Base-by-base conservation (phyloP, 2,113 vertebrate species). In the Odocoileus hemionus region DNA sequence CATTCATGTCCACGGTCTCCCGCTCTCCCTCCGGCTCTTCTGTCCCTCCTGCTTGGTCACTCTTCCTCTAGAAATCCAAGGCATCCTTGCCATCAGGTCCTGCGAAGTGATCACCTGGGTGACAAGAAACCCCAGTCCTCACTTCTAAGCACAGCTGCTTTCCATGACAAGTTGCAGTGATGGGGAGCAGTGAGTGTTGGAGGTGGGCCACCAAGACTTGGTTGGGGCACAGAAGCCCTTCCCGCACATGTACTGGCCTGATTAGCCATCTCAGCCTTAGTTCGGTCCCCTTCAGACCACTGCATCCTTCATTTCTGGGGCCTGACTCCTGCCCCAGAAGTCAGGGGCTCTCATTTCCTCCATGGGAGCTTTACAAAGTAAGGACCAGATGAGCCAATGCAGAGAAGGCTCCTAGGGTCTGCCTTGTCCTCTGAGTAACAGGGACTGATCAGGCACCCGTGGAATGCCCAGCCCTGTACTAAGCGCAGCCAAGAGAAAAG, bases 261-360 rank as follows among this genome's bases (percentile, higher is more conserved):
- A 1, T 30, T 2, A 43, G 57, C 28, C 1, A 0, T 17, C n/a
- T 45, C 1, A 26, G 52, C n/a, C 43, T 86, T 26, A 45, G 30
- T 25, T 58, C 28, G 2, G 33, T 58, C 5, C 36, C 7, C 85
- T n/a, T 21, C 33, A 45, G 33, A 43, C 60, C 60, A 25, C 13
- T 1, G 43, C n/a, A n/a, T 23, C 87, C 57, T 87, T 76, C 45
- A 0, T 64, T n/a, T 60, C 55, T 50, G 54, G 26, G 30, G 15
- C 54, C 67, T 93, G 80, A 17, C 47, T 64, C 83, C 47, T 30
- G 79, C 91, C 43, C 12, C 57, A 9, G 47, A 3, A 50, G 47
- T 50, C 1, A 4, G 2, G 14, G 16, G 12, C 43, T 88, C 84
- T 89, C 36, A 13, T 26, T 64, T 54, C 43, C 26, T 86, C 57